Conservation (phyloP, 2,797 vertebrate genomes). For the Coracias cyanogaster region DNA sequence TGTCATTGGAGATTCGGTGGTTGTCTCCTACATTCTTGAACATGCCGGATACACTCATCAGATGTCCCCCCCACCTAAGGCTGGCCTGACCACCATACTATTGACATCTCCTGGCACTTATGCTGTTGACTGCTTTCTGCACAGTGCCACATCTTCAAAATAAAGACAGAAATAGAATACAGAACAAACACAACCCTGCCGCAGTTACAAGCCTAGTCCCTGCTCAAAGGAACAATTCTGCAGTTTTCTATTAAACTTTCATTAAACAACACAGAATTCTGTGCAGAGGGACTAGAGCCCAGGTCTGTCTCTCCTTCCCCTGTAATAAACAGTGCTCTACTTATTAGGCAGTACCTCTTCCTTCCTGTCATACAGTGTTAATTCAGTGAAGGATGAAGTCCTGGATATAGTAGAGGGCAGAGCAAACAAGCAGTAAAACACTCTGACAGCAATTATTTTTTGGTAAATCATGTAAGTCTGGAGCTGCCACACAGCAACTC, state of each 20-base stretch:
- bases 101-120: background rate
- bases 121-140: background rate
- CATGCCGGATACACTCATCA: background rate
- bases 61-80: background rate
- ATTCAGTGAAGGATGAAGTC: background rate
- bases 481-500: background rate
- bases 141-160: background rate
- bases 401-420: background rate
- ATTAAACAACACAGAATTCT: background rate
- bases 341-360: background rate
- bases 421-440: conserved; percentile 17
- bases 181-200: background rate
- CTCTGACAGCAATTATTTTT: conserved; percentile 19
- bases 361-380: background rate
- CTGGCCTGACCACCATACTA: background rate
- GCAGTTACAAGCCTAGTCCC: background rate
- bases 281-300: background rate
- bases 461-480: background rate
- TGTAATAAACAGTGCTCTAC: background rate
- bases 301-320: background rate
- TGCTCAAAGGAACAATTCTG: background rate
- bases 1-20: background rate
- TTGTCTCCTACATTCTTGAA: background rate
- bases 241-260: background rate
- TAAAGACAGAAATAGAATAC: background rate